Percentiles rank a stretch among this genome's conserved stretches.
phyloP scores from a whole-genome alignment of 2,797 vertebrate species.

The Chiloscyllium punctatum region DNA sequence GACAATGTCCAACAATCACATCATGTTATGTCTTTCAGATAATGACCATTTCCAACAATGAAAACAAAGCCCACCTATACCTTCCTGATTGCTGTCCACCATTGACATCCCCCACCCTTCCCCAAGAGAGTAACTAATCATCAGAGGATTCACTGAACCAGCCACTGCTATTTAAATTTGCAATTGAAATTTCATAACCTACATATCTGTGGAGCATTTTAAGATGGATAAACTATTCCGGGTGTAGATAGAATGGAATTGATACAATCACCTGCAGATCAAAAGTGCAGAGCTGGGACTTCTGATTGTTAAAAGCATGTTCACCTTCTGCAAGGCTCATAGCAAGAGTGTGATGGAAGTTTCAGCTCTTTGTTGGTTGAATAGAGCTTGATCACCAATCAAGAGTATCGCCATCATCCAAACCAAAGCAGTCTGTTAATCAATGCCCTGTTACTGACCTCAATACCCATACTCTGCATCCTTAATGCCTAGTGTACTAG shows the following conservation, averaged over 20 bases:
- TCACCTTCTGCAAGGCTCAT: not conserved
- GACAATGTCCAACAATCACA: not conserved
- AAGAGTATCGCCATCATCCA: not conserved
- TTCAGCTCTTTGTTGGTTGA: not conserved
- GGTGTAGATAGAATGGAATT: too few species aligned
- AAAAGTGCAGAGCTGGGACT: not conserved
- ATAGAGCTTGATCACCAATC: not conserved
- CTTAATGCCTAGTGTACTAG: not conserved
- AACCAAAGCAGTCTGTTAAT: not conserved
- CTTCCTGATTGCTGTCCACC: not conserved
- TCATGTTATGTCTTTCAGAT: not conserved
- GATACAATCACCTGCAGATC: not conserved
- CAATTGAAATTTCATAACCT: not conserved
- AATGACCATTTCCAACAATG: not conserved
- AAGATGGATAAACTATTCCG: not conserved
- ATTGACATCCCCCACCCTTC: not conserved
- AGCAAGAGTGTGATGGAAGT: not conserved
- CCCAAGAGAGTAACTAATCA: not conserved
- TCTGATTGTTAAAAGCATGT: not conserved
- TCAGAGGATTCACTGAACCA: not conserved
- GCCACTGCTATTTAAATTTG: not conserved
- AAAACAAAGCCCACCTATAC: not conserved
- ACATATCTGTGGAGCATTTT: not conserved
- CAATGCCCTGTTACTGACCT: not conserved
- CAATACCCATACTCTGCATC: not conserved